Evolutionary conservation across 2,113 vertebrate species (phyloP).

Genomic region (Actenoides hombroni): DNA sequence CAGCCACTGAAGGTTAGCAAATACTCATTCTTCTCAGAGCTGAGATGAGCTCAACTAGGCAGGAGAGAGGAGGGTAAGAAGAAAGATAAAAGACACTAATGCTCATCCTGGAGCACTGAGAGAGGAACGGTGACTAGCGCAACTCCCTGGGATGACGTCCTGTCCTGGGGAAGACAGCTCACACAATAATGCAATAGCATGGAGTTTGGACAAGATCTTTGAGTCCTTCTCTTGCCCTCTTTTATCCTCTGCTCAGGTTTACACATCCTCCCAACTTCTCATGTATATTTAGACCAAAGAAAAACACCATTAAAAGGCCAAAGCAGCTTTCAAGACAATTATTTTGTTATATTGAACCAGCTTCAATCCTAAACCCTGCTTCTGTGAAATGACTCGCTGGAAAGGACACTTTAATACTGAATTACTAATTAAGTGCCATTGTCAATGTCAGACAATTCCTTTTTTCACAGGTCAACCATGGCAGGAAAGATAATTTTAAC

Average conservation of each 20-base stretch:
- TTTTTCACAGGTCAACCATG: not conserved
- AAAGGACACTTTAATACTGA: not conserved
- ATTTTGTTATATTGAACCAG: not conserved
- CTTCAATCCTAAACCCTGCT: constrained; percentile 13
- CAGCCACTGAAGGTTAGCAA: not conserved
- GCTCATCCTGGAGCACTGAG: not conserved
- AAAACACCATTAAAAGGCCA: constrained; percentile 37
- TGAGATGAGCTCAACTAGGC: not conserved
- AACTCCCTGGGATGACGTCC: not conserved
- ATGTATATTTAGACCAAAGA: constrained; percentile 14
- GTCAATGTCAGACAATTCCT: not conserved
- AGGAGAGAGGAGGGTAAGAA: not conserved
- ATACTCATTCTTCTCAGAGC: not conserved
- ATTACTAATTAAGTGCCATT: not conserved
- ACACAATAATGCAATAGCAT: fast-evolving
- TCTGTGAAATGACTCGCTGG: not conserved
- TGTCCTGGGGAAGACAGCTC: not conserved
- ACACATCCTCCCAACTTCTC: not conserved
- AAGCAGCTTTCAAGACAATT: constrained; percentile 17
- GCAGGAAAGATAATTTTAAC: not conserved
- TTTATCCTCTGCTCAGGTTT: not conserved
- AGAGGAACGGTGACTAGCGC: not conserved
- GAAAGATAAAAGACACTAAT: not conserved
- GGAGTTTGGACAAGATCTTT: not conserved
- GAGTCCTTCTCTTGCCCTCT: not conserved